phyloP scores from a whole-genome alignment of 2,888 invertebrate species.

The Beris chalybata region DNA sequence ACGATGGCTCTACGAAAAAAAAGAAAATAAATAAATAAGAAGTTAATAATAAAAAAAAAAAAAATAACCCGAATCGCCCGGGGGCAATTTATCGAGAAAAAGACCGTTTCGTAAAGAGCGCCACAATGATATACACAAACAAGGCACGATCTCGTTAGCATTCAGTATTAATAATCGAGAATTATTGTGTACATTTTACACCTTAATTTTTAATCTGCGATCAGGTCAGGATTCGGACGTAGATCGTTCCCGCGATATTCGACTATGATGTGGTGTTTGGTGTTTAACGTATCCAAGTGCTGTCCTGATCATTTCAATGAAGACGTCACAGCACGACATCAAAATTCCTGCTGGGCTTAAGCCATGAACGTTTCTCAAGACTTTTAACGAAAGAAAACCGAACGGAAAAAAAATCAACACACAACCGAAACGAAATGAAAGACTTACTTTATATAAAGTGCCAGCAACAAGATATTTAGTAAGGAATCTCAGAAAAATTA shows the following conservation, averaged over 20 bases:
- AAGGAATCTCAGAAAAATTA: too few relatives aligned
- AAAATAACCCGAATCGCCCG: conserved; percentile 14
- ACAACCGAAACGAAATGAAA: not conserved
- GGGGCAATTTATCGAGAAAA: conserved; percentile 12
- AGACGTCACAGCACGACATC: conserved; percentile 38
- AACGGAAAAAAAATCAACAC: not conserved
- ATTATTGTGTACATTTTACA: conserved; percentile 40
- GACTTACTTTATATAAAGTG: not conserved
- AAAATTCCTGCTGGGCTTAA: conserved; percentile 37
- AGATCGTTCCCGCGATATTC: conserved; percentile 27
- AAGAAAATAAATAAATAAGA: conserved; percentile 15
- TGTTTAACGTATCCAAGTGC: conserved; percentile 28
- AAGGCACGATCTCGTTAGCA: conserved; percentile 37
- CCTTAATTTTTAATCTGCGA: conserved; percentile 39
- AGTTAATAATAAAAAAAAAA: conserved; percentile 14
- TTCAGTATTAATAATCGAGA: conserved; percentile 39
- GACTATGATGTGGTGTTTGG: conserved; percentile 21
- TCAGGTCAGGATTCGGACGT: conserved; percentile 29
- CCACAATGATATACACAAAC: conserved; percentile 36
- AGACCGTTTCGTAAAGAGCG: conserved; percentile 11
- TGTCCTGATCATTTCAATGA: conserved; percentile 34
- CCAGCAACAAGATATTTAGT: too few relatives aligned
- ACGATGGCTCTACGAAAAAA: conserved; percentile 22
- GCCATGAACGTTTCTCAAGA: conserved; percentile 31
- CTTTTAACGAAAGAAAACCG: not conserved